Conservation (phyloP, 2,888 invertebrate species). For the Cryptophagus acutangulus region DNA sequence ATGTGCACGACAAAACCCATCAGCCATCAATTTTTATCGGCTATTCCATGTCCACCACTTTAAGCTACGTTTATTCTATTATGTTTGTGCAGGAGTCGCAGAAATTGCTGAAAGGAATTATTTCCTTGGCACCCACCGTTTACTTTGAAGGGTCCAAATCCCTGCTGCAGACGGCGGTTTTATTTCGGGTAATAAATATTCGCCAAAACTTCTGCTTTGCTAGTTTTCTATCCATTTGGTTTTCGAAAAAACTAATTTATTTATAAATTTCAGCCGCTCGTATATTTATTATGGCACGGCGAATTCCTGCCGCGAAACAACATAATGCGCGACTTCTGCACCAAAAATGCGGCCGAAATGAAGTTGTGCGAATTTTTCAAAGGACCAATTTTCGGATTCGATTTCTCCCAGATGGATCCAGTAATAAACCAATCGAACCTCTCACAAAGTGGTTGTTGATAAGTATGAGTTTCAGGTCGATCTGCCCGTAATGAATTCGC, state of each 20-base stretch:
- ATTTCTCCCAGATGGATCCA: conserved; percentile 25
- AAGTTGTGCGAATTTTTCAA: conserved; percentile 17
- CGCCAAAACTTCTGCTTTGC: no score
- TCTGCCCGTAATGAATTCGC: not conserved
- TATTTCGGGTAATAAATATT: no score
- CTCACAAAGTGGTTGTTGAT: not conserved
- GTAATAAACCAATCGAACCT: no score
- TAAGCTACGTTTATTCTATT: conserved; percentile 13
- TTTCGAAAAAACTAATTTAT: no score
- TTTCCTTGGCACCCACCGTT: conserved; percentile 22
- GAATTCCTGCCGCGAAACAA: conserved; percentile 19
- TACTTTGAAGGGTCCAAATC: no score
- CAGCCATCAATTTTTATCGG: conserved; percentile 22
- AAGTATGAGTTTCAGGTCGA: not conserved
- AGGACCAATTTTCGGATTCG: conserved; percentile 22
- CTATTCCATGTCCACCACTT: conserved; percentile 18
- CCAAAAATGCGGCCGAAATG: conserved; percentile 15
- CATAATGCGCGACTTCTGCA: conserved; percentile 9
- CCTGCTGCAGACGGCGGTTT: no score
- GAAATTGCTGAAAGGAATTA: conserved; percentile 18
- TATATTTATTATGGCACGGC: conserved; percentile 21
- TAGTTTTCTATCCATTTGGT: no score
- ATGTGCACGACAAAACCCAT: conserved; percentile 17
- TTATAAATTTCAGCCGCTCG: conserved; percentile 18
- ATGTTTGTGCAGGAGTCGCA: not conserved